Evolutionary conservation across 2,113 vertebrate genomes (phyloP).

Genomic region (Notiomystis cincta): DNA sequence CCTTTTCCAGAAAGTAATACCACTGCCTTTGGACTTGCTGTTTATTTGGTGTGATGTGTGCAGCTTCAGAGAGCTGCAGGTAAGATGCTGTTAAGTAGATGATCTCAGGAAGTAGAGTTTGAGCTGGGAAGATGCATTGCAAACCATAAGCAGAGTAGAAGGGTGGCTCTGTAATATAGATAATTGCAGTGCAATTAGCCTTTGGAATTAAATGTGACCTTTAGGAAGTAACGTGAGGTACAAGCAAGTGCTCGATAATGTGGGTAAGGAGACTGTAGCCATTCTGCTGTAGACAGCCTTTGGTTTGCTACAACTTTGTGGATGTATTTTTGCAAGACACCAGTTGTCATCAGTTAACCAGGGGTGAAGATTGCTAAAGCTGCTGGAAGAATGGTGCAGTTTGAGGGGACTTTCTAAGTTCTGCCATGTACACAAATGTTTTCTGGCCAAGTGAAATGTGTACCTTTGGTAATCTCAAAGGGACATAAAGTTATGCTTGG

Average conservation of each 20-base stretch:
- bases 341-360: not conserved
- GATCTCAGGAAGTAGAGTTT: not conserved
- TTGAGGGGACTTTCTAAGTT: not conserved
- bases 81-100: not conserved
- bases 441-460: not conserved
- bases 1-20: not conserved
- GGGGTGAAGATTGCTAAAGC: not conserved
- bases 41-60: rapidly evolving
- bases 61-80: not conserved
- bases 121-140: not conserved
- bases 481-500: not conserved
- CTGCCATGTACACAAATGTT: not conserved
- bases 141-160: not conserved
- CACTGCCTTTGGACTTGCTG: not conserved
- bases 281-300: not conserved
- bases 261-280: rapidly evolving
- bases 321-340: not conserved
- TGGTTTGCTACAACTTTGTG: not conserved
- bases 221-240: not conserved
- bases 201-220: not conserved
- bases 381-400: not conserved
- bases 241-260: not conserved
- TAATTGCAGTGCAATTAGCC: not conserved
- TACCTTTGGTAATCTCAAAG: not conserved
- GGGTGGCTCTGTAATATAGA: not conserved